Base-by-base conservation (phyloP, 2,113 vertebrate species). In the Gopherus flavomarginatus region DNA sequence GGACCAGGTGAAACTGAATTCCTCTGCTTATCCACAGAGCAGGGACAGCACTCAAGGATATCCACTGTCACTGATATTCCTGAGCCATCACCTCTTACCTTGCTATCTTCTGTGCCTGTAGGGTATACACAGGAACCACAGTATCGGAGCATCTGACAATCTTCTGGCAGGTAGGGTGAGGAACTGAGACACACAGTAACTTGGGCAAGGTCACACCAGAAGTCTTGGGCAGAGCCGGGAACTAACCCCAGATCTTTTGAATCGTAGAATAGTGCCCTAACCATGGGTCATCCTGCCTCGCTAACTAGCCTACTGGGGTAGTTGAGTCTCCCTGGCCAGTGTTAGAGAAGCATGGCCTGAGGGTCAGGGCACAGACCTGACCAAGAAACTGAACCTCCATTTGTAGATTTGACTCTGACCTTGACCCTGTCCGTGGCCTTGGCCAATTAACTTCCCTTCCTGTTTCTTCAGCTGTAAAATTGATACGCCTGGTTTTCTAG, bases 21-120 rank as follows among this genome's bases (percentile, higher is more conserved):
- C 42, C 53, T 57, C 53, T 56, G 29, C 38, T 42, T 56, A 57
- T 89, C 19, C 21, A 27, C 42, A 50, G 44, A 59, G 50, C 13
- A 26, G 50, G 11, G 26, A 79, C 27, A 31, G 54, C 35, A 69
- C 62, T 42, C 14, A 77, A 3, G n/a, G n/a, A n/a, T 3, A 2
- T 1, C 6, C 59, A 11, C 5, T 6, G 56, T 0, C 0, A 11
- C 79, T 89, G 22, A 52, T 83, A 27, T 86, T 11, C 31, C 6
- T 47, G 75, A 59, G 27, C 38, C 49, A 42, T 89, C 12, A 85
- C 29, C n/a, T 88, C 49, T 47, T n/a, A n/a, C 7, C 50, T 3
- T 79, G 50, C 42, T 38, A 24, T 16, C 11, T 8, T 44, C 44
- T 42, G 81, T 26, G 22, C 38, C 80, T 90, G 3, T 12, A 2